Conservation (phyloP, 2,888 invertebrate species). For the Brachyptera putata region DNA sequence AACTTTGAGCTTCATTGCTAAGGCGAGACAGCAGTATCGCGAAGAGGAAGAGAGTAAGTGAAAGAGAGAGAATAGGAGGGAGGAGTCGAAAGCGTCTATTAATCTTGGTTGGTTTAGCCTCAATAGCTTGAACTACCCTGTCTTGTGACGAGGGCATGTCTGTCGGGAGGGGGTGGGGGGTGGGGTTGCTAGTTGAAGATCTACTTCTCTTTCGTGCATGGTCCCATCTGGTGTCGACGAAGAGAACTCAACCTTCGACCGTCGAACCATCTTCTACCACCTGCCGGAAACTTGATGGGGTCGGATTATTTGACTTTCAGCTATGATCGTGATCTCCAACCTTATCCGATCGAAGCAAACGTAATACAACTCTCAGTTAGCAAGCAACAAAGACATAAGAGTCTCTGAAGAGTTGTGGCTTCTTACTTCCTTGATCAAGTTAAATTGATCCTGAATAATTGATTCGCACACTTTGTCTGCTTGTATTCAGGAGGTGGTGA, state of each 20-base stretch:
- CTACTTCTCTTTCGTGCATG: background rate
- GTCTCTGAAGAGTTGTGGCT: too few species aligned
- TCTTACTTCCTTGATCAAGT: too few species aligned
- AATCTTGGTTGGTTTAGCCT: slow-evolving; percentile 1
- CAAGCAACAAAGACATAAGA: too few species aligned
- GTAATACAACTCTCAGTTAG: too few species aligned
- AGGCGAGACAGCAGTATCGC: background rate
- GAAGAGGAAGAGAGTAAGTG: background rate
- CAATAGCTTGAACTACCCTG: background rate
- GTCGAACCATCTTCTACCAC: background rate
- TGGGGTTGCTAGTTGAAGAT: background rate
- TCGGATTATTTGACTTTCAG: slow-evolving; percentile 2
- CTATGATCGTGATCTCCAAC: background rate
- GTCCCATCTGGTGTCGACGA: background rate
- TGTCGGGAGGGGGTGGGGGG: too few species aligned
- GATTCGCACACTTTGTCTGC: too few species aligned
- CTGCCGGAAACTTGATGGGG: background rate
- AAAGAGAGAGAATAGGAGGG: background rate
- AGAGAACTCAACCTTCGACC: background rate
- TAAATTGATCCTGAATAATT: too few species aligned
- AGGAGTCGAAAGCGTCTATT: background rate
- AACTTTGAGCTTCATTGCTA: background rate
- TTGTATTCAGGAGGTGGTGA: too few species aligned
- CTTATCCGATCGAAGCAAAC: too few species aligned
- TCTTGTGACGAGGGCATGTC: background rate